Conservation (phyloP, 2,113 vertebrate species). For the Saiga tatarica region DNA sequence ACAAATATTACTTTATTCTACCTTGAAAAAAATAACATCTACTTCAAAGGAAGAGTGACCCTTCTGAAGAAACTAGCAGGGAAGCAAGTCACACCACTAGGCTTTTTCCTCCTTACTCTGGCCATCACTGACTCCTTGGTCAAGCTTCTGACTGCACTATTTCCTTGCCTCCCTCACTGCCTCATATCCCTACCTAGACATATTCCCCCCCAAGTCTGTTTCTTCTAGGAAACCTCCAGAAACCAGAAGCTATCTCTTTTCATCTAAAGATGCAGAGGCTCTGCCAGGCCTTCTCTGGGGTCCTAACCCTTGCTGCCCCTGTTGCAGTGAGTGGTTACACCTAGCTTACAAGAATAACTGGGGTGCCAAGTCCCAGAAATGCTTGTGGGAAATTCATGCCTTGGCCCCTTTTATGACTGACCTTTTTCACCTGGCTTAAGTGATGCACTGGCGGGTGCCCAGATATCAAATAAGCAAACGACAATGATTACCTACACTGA, state of each 20-base stretch:
- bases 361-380: background rate
- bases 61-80: background rate
- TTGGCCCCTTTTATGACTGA: background rate
- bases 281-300: background rate
- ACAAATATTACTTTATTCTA: background rate
- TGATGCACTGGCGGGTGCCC: background rate
- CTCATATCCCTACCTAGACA: background rate
- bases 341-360: background rate
- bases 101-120: background rate
- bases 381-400: background rate
- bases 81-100: background rate
- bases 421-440: background rate
- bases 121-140: background rate
- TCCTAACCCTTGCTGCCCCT: background rate
- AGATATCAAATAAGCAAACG: background rate
- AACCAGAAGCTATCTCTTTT: background rate
- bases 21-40: background rate
- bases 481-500: background rate
- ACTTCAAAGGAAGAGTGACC: background rate
- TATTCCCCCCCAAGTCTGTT: background rate
- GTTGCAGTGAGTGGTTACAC: background rate
- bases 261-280: background rate
- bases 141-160: background rate
- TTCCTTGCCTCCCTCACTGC: background rate
- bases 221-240: background rate